These are phyloP conservation scores for Cheirogaleus medius DNA, from an alignment of 2,113 vertebrate species.

Conservation along the genomic window DNA sequence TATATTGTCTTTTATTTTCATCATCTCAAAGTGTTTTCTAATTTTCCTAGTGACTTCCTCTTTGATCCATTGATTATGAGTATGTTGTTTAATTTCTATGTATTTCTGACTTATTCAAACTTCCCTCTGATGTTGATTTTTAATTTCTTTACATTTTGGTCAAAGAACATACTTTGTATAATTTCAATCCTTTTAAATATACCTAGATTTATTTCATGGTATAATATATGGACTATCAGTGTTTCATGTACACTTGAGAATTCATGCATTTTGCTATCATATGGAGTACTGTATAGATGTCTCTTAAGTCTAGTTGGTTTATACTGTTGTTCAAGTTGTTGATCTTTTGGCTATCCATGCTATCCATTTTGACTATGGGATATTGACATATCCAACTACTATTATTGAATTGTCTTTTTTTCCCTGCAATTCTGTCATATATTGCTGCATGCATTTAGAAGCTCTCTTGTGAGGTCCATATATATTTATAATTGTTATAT, in stretches of 20 bases:
- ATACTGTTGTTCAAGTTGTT: background rate
- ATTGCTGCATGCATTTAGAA: background rate
- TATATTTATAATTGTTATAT: background rate
- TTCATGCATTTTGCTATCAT: background rate
- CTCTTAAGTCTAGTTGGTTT: background rate
- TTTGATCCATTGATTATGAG: background rate
- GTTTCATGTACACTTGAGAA: background rate
- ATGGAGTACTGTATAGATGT: background rate
- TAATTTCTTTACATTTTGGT: background rate
- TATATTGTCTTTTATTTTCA: background rate
- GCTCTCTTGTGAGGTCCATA: background rate
- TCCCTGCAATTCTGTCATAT: background rate
- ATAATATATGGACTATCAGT: background rate
- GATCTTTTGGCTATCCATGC: background rate
- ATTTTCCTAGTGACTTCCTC: background rate
- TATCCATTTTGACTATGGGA: background rate
- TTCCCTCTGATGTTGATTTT: background rate
- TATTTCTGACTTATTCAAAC: background rate
- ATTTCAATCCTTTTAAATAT: background rate
- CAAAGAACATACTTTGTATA: background rate
- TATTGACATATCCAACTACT: background rate
- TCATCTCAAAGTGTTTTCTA: background rate
- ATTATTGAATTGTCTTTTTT: background rate
- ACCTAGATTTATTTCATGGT: background rate
- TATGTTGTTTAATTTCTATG: background rate